These are phyloP conservation scores for Phyllostomus hastatus DNA, from an alignment of 2,113 vertebrate genomes.

Conservation along the genomic window DNA sequence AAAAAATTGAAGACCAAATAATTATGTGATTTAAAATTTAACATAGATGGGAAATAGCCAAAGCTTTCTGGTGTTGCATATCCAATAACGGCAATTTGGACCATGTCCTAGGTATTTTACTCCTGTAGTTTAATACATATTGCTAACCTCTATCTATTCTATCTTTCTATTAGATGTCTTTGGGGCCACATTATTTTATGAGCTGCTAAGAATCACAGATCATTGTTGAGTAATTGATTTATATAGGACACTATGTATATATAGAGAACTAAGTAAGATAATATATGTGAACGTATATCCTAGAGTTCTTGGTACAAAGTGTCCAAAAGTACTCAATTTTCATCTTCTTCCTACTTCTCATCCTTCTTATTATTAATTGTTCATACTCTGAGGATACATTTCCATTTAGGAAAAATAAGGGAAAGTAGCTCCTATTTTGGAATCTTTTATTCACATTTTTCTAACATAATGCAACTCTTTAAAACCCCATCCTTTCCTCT, in stretches of 20 bases:
- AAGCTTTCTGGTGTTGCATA: not conserved
- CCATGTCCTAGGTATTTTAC: not conserved
- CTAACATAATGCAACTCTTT: not conserved
- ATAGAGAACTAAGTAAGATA: not conserved
- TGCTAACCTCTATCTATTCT: not conserved
- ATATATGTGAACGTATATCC: not conserved
- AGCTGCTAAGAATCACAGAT: not conserved
- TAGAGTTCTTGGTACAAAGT: not conserved
- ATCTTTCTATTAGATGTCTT: not conserved
- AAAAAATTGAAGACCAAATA: not conserved
- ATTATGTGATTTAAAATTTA: conserved; percentile 15
- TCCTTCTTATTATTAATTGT: not conserved
- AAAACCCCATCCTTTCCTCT: not conserved
- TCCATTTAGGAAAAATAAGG: not conserved
- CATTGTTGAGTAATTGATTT: not conserved
- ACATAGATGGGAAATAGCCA: not conserved
- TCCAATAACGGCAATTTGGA: not conserved
- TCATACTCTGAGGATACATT: not conserved
- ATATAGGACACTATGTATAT: not conserved
- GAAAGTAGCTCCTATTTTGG: not conserved
- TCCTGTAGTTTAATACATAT: not conserved
- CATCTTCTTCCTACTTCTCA: not conserved
- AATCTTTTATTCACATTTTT: not conserved
- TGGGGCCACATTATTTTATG: not conserved
- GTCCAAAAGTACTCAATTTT: not conserved